Base-by-base conservation (phyloP, 2,113 vertebrate species). In the Melanostigma gelatinosum region DNA sequence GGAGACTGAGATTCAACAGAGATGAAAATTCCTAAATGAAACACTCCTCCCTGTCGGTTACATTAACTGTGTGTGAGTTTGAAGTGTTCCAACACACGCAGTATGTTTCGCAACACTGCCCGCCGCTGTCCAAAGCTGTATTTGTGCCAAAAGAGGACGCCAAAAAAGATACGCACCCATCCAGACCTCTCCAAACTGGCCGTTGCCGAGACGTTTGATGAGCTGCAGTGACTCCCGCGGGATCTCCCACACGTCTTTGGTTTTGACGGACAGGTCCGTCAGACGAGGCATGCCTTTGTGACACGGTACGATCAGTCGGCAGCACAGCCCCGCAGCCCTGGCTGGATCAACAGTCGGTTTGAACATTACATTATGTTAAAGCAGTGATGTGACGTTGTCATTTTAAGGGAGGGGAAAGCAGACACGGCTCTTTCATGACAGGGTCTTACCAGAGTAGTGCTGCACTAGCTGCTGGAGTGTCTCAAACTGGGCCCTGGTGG, bases 241-340 rank as follows among this genome's bases (percentile, higher is more conserved):
- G 94, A 99, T 99, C 96, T 99, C 98, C 98, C 98, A 99, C 95
- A 99, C 97, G 96, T 99, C 98, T 98, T 99, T 99, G 98, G 98
- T 99, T 97, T 99, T 99, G 96, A 99, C 97, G 88, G 98, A 99
- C 95, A 99, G 96, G 96, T 99, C 98, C 82, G 98, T 97, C 88
- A 99, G 97, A 88, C 98, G 97, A 89, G 98, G 98, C 98, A 99
- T 99, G 94, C 98, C 98, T 96, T 99, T 99, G 95, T 99, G 97
- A 94, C 98, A 99, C 75, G 98, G 98, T 72, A 98, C 97, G 86
- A 99, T 97, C 92, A 99, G 96, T 80, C 98, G 96, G 92, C 98
- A 99, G 95, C 98, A 99, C 90, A 99, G 96, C 82, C 98, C 98
- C 27, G 98, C 98, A 65, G 98, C 98, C 95, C 98, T 96, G 91